Conservation (phyloP, 2,113 vertebrate species). For the Rhipidura dahli region DNA sequence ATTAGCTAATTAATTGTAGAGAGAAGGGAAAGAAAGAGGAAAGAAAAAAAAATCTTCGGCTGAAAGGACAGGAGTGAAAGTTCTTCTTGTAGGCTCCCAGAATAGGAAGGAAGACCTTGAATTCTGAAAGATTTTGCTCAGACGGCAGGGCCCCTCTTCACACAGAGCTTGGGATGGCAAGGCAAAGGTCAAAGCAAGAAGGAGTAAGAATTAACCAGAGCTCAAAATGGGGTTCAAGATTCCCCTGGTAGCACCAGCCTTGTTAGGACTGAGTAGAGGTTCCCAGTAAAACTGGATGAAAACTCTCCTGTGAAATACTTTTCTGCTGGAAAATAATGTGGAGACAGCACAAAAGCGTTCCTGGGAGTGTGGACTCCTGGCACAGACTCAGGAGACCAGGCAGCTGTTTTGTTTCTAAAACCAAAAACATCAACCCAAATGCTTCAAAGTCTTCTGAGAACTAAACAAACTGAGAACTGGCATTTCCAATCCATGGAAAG, state of each 20-base stretch:
- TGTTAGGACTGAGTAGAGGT: not conserved
- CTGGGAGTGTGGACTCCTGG: slow-evolving; percentile 5
- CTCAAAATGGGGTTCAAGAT: not conserved
- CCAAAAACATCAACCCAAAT: slow-evolving; percentile 17
- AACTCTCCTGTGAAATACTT: slow-evolving; percentile 12
- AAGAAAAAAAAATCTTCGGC: not conserved
- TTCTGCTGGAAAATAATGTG: slow-evolving; percentile 5
- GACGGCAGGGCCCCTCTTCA: not conserved
- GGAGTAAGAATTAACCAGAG: not conserved
- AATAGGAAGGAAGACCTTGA: not conserved
- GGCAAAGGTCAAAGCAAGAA: not conserved
- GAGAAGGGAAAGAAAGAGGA: slow-evolving; percentile 14
- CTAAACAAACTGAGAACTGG: slow-evolving; percentile 18
- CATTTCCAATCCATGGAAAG: slow-evolving; percentile 46
- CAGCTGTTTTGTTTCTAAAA: slow-evolving; percentile 28
- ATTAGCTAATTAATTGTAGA: slow-evolving; percentile 82
- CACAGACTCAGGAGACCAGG: not conserved
- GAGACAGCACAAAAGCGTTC: not conserved
- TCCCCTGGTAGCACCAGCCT: not conserved
- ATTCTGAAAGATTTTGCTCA: not conserved
- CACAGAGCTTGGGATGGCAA: not conserved
- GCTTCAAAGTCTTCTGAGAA: slow-evolving; percentile 33
- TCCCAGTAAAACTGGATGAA: not conserved
- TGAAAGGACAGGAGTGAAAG: slow-evolving; percentile 12
- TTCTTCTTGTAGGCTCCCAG: not conserved